These are phyloP conservation scores for Platanista minor DNA, from an alignment of 2,113 vertebrate species.

Conservation along the genomic window DNA sequence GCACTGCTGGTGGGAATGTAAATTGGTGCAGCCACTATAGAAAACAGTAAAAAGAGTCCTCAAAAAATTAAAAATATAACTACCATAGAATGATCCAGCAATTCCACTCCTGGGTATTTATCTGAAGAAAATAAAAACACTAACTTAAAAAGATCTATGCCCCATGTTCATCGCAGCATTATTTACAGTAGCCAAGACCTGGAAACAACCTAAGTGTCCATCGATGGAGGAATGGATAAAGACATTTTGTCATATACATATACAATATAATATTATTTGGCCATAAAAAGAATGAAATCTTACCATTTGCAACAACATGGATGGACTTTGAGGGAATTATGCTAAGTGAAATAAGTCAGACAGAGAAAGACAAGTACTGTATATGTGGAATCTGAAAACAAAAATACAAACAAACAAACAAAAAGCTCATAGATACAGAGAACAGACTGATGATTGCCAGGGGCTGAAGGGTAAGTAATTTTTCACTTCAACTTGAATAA, in stretches of 20 bases:
- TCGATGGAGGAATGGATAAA: background rate
- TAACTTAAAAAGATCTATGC: background rate
- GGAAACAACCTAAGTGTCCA: background rate
- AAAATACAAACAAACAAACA: background rate
- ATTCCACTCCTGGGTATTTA: background rate
- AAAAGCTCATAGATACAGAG: background rate
- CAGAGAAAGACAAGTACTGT: background rate
- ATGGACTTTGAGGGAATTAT: background rate
- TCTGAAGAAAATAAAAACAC: background rate
- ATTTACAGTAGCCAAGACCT: background rate
- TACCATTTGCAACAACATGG: background rate
- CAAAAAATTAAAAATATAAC: background rate
- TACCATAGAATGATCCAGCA: background rate
- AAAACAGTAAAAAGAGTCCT: background rate
- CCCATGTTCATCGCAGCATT: background rate
- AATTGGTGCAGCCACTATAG: background rate
- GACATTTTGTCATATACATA: background rate
- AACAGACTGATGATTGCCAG: background rate
- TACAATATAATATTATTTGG: background rate
- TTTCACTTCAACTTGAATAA: conserved; percentile 28
- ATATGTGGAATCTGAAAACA: background rate
- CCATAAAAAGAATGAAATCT: background rate
- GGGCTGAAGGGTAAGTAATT: background rate
- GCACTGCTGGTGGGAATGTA: background rate
- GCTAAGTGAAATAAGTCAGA: background rate